Percentiles rank a stretch among this genome's conserved stretches.
Evolutionary conservation across 2,888 invertebrate genomes (phyloP).

Genomic region (Drosophila mulleri): DNA sequence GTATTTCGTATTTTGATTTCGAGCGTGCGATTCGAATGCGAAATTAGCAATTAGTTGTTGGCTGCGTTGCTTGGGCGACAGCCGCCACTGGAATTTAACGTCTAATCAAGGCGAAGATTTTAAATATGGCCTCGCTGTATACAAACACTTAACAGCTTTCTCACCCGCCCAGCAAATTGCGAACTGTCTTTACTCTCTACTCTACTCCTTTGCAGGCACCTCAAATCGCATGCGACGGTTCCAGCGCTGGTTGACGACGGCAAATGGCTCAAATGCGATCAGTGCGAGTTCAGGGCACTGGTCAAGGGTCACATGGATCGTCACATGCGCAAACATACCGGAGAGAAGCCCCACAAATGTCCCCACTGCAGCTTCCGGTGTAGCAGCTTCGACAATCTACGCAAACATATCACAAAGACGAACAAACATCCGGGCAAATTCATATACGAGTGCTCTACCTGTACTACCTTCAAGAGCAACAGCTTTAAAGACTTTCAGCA

Average conservation of each 20-base stretch:
- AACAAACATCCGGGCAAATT: constrained; percentile 91
- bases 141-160: constrained; percentile 41
- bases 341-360: constrained; percentile 93
- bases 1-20: constrained; percentile 59
- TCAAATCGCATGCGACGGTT: constrained; percentile 74
- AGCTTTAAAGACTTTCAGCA: constrained; percentile 76
- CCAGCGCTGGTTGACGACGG: constrained; percentile 53
- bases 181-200: neutral
- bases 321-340: constrained; percentile 91
- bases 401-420: constrained; percentile 93
- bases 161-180: neutral
- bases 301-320: constrained; percentile 90
- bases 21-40: constrained; percentile 73
- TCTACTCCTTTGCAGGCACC: constrained; percentile 70
- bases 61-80: constrained; percentile 40
- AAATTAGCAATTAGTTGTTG: constrained; percentile 75
- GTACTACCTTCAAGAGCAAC: constrained; percentile 77
- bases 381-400: constrained; percentile 93
- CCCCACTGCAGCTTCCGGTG: constrained; percentile 92
- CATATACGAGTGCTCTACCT: constrained; percentile 91
- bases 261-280: constrained; percentile 87
- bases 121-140: constrained; percentile 61
- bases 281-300: constrained; percentile 90
- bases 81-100: constrained; percentile 75
- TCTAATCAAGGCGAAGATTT: constrained; percentile 69